Conservation (phyloP, 2,888 invertebrate genomes). For the Drosophila rubida region DNA sequence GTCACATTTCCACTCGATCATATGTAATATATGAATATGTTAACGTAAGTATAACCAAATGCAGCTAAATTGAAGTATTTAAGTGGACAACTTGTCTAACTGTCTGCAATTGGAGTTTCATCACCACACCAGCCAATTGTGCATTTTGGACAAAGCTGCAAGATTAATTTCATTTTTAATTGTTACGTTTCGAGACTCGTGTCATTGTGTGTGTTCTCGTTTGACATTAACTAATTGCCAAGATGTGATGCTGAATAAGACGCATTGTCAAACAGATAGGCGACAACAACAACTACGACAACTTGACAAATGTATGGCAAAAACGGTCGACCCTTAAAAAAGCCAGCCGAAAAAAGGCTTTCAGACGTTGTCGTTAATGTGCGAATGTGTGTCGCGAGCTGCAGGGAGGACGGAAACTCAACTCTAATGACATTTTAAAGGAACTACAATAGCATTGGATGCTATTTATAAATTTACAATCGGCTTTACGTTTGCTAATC, state of each 20-base stretch:
- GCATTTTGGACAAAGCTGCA: not conserved
- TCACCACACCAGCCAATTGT: constrained; percentile 5
- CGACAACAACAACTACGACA: constrained; percentile 40
- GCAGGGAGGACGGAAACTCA: constrained; percentile 18
- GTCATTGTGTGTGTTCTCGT: constrained; percentile 47
- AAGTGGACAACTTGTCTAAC: not conserved
- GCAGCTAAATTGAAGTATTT: not conserved
- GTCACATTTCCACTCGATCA: too few relatives aligned
- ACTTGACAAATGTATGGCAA: constrained; percentile 60
- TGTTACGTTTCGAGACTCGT: constrained; percentile 40
- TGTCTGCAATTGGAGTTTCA: not conserved
- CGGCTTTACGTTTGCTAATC: constrained; percentile 69
- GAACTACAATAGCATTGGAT: constrained; percentile 60
- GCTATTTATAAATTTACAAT: constrained; percentile 78
- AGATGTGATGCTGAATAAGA: constrained; percentile 35
- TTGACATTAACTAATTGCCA: constrained; percentile 78
- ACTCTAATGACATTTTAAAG: constrained; percentile 61
- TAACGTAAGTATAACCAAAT: too few relatives aligned
- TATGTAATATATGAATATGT: too few relatives aligned
- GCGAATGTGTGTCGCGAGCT: constrained; percentile 36
- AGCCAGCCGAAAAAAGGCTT: constrained; percentile 29
- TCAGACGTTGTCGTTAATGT: constrained; percentile 45
- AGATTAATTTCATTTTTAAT: constrained; percentile 35
- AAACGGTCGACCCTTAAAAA: constrained; percentile 1
- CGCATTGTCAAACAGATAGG: constrained; percentile 46